Base-by-base conservation (phyloP, 1,140 invertebrate genomes). In the Bombus turneri region DNA sequence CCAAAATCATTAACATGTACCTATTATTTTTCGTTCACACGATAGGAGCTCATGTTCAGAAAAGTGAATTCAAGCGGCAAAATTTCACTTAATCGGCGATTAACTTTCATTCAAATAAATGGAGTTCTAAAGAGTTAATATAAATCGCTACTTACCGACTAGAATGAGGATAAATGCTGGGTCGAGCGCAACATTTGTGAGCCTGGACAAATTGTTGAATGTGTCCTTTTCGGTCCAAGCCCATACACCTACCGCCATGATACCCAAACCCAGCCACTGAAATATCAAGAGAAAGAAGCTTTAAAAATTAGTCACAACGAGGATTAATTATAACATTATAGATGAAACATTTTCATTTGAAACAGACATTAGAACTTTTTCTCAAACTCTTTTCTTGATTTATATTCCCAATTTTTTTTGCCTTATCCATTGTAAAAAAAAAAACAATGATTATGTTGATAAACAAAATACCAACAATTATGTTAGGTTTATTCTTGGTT, bases 181-280 rank as follows among this genome's bases (percentile, higher is more conserved):
- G 96, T 99, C 99, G 74, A 99, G 95, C 12, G 98, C 97, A 81
- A 99, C 97, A 91, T 97, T 97, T 28, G 98, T 98, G n/a, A 99
- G 95, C 87, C 98, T 96, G 41, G 97, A 97, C 64, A 99, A 96
- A 95, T 99, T 99, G 92, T 97, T 98, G 93, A 99, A 99, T 86
- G 98, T 99, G 93, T 99, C 98, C 95, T 99, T 99, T 94, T 99
- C 99, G 68, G 97, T 97, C 98, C 98, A 99, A 74, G 99, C 98
- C 99, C 99, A 99, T 75, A 99, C 96, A 68, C 99, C 99, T 74
- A 99, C 96, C 12, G 98, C 98, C 92, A 98, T 96, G 84, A 99
- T 97, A 47, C 97, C 96, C 37, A 99, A 95, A 18, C 98, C 98
- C 71, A 98, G 95, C 91, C 99, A 96, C 98, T 98, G 95, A 91